Evolutionary conservation across 2,888 invertebrate species (phyloP).

Genomic region (Dimorphilus gyrociliatus): DNA sequence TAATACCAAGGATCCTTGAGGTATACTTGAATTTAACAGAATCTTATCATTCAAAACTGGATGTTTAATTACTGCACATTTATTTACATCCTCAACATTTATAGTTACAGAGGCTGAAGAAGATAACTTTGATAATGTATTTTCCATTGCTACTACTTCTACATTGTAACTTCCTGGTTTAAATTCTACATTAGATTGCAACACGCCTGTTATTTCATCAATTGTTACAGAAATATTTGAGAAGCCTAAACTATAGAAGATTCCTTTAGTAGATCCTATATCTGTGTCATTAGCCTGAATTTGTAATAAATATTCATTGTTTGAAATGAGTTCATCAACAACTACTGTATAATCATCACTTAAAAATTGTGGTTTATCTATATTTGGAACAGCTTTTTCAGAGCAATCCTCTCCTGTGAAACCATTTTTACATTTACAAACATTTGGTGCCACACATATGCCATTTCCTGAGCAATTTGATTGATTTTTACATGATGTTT

Average conservation of each 20-base stretch:
- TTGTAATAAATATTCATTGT: not conserved
- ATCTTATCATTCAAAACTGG: no score
- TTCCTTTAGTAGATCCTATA: not conserved
- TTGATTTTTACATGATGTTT: not conserved
- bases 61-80: no score
- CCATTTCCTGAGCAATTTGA: not conserved
- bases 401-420: not conserved
- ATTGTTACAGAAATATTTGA: no score
- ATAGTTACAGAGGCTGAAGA: no score
- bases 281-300: slow-evolving; percentile 1
- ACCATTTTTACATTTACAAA: slow-evolving; percentile 3
- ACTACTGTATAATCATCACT: not conserved
- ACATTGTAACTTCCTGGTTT: no score
- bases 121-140: no score
- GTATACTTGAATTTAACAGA: no score
- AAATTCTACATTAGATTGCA: no score
- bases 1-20: no score
- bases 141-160: no score
- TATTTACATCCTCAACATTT: no score
- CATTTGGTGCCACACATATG: slow-evolving; percentile 1
- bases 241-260: not conserved
- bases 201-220: no score
- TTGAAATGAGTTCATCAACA: not conserved
- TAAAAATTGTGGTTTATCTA: not conserved
- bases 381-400: not conserved